Percentiles rank a stretch among this genome's conserved stretches.
Conservation (phyloP, 2,797 vertebrate species). For the Protosalanx chinensis region DNA sequence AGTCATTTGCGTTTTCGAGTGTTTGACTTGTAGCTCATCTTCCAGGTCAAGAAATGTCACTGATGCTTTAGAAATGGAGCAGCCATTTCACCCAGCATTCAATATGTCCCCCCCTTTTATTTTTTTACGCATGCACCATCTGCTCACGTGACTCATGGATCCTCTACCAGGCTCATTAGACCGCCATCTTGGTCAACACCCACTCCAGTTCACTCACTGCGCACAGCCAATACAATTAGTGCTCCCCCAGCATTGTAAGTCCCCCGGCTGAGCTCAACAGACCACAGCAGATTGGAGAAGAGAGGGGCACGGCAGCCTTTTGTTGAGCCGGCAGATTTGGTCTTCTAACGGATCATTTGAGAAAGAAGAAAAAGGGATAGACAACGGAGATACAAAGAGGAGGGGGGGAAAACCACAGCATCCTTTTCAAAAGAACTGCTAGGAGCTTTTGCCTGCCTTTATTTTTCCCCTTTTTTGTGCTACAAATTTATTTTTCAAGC, state of each 20-base stretch:
- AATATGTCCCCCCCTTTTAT: slow-evolving; percentile 46
- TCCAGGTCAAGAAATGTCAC: slow-evolving; percentile 26
- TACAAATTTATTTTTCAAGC: slow-evolving; percentile 38
- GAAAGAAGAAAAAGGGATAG: slow-evolving; percentile 50
- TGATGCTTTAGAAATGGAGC: slow-evolving; percentile 41
- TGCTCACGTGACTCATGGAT: slow-evolving; percentile 87
- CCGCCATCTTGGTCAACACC: slow-evolving; percentile 99
- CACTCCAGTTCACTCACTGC: slow-evolving; percentile 85
- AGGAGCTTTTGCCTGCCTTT: slow-evolving; percentile 61
- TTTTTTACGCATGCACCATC: slow-evolving; percentile 77
- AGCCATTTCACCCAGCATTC: slow-evolving; percentile 55
- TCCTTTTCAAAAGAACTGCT: slow-evolving; percentile 38
- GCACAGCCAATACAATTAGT: slow-evolving; percentile 74
- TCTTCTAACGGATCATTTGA: slow-evolving; percentile 44
- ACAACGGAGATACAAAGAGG: slow-evolving; percentile 58
- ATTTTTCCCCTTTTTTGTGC: slow-evolving; percentile 38
- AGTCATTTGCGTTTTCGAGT: background rate
- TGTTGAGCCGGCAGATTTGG: slow-evolving; percentile 50
- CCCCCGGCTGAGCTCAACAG: slow-evolving; percentile 54
- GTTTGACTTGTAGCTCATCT: slow-evolving; percentile 18
- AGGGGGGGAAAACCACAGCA: slow-evolving; percentile 62
- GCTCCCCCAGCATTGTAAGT: slow-evolving; percentile 47
- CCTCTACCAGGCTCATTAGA: slow-evolving; percentile 81
- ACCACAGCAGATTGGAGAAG: slow-evolving; percentile 35
- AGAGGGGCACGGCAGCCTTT: slow-evolving; percentile 43